A percentile compares a stretch with the other conserved stretches of the same genome.
phyloP scores from a whole-genome alignment of 2,888 invertebrate genomes.

The Schizotus pectinicornis region DNA sequence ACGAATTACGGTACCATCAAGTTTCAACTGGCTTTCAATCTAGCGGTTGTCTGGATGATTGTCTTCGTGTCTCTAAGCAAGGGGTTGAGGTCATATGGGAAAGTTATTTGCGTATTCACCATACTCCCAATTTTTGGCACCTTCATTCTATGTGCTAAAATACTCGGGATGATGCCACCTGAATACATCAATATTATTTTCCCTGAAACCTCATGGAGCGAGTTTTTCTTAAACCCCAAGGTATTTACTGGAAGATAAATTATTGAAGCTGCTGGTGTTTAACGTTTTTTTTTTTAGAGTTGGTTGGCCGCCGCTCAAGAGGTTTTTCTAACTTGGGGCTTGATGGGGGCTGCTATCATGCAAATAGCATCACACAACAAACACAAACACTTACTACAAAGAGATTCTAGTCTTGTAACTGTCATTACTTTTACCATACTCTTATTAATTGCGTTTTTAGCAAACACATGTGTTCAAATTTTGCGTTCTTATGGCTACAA shows the following conservation, averaged over 20 bases:
- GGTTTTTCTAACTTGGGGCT: slow-evolving; percentile 87
- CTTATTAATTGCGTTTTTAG: slow-evolving; percentile 77
- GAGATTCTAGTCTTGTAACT: slow-evolving; percentile 72
- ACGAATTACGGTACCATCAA: slow-evolving; percentile 69
- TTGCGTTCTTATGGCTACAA: slow-evolving; percentile 74
- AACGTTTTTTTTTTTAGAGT: slow-evolving; percentile 66
- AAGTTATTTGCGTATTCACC: slow-evolving; percentile 81
- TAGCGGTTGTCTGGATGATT: slow-evolving; percentile 90
- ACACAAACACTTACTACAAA: slow-evolving; percentile 67
- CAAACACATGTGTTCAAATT: slow-evolving; percentile 82
- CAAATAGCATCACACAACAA: slow-evolving; percentile 80
- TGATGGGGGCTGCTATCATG: slow-evolving; percentile 81
- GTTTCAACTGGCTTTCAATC: slow-evolving; percentile 88
- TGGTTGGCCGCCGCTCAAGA: slow-evolving; percentile 92
- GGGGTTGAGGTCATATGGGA: slow-evolving; percentile 84
- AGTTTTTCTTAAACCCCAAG: slow-evolving; percentile 83
- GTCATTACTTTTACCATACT: slow-evolving; percentile 77
- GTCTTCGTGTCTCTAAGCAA: slow-evolving; percentile 87
- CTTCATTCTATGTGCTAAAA: slow-evolving; percentile 74
- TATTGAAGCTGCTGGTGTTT: neutral
- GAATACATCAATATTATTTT: slow-evolving; percentile 74
- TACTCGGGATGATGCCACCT: slow-evolving; percentile 74
- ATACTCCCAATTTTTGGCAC: slow-evolving; percentile 79
- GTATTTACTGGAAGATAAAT: slow-evolving; percentile 55
- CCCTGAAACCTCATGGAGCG: slow-evolving; percentile 80